Evolutionary conservation across 1,140 invertebrate species (phyloP).

Genomic region (Megathymus violae): DNA sequence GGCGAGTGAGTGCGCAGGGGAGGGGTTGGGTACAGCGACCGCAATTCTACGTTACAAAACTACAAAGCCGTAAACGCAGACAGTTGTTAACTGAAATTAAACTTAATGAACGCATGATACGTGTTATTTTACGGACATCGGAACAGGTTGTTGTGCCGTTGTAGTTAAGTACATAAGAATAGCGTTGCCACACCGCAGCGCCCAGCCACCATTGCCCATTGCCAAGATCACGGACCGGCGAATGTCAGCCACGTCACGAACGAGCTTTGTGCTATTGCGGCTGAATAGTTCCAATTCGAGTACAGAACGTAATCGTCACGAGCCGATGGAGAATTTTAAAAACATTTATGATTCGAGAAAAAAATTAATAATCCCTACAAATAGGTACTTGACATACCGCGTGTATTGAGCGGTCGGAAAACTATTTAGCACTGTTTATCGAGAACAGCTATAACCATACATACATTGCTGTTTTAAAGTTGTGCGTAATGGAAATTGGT

Average conservation of each 20-base stretch:
- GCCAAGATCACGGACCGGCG: conserved; percentile 81
- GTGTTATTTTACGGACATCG: conserved; percentile 15
- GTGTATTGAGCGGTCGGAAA: no score
- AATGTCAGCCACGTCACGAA: conserved; percentile 82
- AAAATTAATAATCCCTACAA: background rate
- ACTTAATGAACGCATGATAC: background rate
- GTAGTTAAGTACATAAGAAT: conserved; percentile 19
- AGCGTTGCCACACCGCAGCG: conserved; percentile 65
- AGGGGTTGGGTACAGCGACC: conserved; percentile 74
- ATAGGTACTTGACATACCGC: background rate
- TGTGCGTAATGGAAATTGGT: no score
- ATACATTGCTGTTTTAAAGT: no score
- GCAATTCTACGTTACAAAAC: conserved; percentile 48
- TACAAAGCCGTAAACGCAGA: conserved; percentile 1
- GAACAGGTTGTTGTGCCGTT: conserved; percentile 33
- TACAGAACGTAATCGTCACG: conserved; percentile 60
- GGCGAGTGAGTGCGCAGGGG: conserved; percentile 44
- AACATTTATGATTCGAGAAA: conserved; percentile 2
- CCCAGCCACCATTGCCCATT: conserved; percentile 79
- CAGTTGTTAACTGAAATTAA: conserved; percentile 32
- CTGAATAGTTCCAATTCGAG: conserved; percentile 69
- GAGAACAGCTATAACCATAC: no score
- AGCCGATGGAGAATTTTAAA: conserved; percentile 35
- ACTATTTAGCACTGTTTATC: no score
- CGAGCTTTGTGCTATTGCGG: conserved; percentile 69